Evolutionary conservation across 2,113 vertebrate genomes (phyloP), one percentile per base, ranked within the genome.

Genomic region (Pogona vitticeps): DNA sequence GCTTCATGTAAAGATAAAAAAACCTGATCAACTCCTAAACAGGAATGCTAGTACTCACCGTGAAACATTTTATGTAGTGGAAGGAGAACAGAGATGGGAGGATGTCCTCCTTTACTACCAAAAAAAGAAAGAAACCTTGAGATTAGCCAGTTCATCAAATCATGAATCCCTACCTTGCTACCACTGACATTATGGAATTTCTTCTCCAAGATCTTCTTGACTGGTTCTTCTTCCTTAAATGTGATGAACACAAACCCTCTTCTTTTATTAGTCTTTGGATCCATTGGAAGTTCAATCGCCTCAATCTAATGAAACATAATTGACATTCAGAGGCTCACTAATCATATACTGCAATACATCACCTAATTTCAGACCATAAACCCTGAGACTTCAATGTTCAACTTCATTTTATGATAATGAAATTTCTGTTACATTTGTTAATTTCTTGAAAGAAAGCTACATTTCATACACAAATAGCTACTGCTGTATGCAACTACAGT

Each of bases 231-330:
- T 58, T 99, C 98, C 94, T 99, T 99, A 92, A 98, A 99, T 6
- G 98, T 99, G 91, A 99, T 99, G 93, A 99, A 99, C 85, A 99
- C 98, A 94, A 99, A 99, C 1, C 98, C 99, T 93, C 99, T 97
- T 94, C 98, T 98, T 94, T 99, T 99, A 92, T 98, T 99, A 1
- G 98, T 98, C 96, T 99, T 99, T 93, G 98, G 98, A 95, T 99
- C 98, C 97, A 99, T 98, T 86, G 99, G 99, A 92, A 99, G 98
- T 93, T 99, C 98, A 94, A 99, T 98, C 76, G 98, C 98, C 94
- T 99, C 99, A 46, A 99, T 99, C 99, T 99, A 89, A 80, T 0
- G 2, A 88, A 91, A 94, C 56, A 61, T 86, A 76, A 20, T 92
- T 94, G 78, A 93, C 86, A 52, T 56, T 92, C 1, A 0, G 28